Base-by-base conservation (phyloP, 2,797 vertebrate species). In the Heliangelus exortis region DNA sequence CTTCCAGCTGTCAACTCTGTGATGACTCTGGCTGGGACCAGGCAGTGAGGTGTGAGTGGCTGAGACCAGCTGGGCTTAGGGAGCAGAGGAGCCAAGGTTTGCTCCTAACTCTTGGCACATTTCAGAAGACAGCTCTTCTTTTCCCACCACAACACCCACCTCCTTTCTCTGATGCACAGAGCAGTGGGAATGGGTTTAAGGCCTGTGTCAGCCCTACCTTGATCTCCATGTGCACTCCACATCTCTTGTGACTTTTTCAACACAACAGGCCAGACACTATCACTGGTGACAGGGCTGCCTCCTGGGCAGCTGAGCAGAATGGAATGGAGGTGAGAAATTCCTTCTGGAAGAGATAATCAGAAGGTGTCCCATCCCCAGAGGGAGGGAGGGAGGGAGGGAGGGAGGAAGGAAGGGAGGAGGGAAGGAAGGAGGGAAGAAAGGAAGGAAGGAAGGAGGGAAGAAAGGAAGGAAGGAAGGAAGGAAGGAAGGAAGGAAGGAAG, bases 281-380 rank as follows among this genome's bases (percentile, higher is more conserved):
- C 85, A 91, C 77, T 92, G 80, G 77, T 1, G 10, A 92, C 84
- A 88, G 77, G 36, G 41, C 78, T 90, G 85, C 74, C 74, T 78
- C 79, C 71, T 7, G 19, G 48, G 91, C 76, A 92, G 59, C 63
- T 90, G 68, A 83, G 81, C 87, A 93, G 89, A 93, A 54, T 1
- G 7, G 78, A 89, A 57, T 6, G 11, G 77, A 95, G 85, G 83
- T 97, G 93, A 94, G 83, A 96, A 96, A 97, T 91, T 91, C 93
- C 54, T 59, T 69, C n/a, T 1, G 15, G 66, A 45, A 90, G 36
- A 91, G 93, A 94, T 92, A 94, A 93, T 71, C 55, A 54, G 45
- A 77, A 54, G 1, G 0, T 62, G 51, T 72, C 31, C 47, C 29
- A 78, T 81, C n/a, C 23, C 29, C 16, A 26, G n/a, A 29, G 11